phyloP scores from a whole-genome alignment of 2,888 invertebrate genomes.

The Agonopterix subpropinquella region DNA sequence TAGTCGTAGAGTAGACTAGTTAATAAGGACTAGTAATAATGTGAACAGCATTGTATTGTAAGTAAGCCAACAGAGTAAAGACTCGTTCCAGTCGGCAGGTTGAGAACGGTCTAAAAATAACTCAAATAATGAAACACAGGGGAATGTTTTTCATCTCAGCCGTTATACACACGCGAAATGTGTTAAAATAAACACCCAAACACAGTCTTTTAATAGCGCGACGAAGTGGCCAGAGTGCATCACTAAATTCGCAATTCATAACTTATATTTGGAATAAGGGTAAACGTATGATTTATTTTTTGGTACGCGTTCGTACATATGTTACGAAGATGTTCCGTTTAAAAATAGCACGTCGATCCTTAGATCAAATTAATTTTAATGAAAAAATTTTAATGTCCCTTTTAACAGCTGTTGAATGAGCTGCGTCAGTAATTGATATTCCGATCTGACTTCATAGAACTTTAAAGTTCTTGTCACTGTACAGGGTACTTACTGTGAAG shows the following conservation, averaged over 20 bases:
- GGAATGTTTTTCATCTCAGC: slow-evolving; percentile 73
- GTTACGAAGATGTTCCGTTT: slow-evolving; percentile 45
- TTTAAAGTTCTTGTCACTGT: slow-evolving; percentile 16
- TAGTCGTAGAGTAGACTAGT: slow-evolving; percentile 11
- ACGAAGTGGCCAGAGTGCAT: slow-evolving; percentile 62
- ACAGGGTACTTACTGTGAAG: slow-evolving; percentile 6
- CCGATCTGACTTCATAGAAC: slow-evolving; percentile 45
- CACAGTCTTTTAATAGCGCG: slow-evolving; percentile 67
- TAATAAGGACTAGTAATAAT: slow-evolving; percentile 49
- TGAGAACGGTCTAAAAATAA: slow-evolving; percentile 69
- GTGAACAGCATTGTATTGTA: slow-evolving; percentile 61
- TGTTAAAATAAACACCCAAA: slow-evolving; percentile 73
- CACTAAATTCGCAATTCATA: slow-evolving; percentile 51
- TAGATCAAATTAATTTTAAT: slow-evolving; percentile 33
- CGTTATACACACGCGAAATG: slow-evolving; percentile 71
- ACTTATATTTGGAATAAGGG: slow-evolving; percentile 51
- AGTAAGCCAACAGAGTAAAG: slow-evolving; percentile 62
- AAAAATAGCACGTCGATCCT: slow-evolving; percentile 35
- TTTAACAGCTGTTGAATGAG: slow-evolving; percentile 35
- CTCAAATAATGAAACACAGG: slow-evolving; percentile 72
- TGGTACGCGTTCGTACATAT: slow-evolving; percentile 40
- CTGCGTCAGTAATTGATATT: slow-evolving; percentile 47
- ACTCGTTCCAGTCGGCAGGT: slow-evolving; percentile 65
- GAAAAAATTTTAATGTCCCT: slow-evolving; percentile 23
- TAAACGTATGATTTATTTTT: slow-evolving; percentile 61